Conservation (phyloP, 2,888 invertebrate species). For the Tiliacea aurago region DNA sequence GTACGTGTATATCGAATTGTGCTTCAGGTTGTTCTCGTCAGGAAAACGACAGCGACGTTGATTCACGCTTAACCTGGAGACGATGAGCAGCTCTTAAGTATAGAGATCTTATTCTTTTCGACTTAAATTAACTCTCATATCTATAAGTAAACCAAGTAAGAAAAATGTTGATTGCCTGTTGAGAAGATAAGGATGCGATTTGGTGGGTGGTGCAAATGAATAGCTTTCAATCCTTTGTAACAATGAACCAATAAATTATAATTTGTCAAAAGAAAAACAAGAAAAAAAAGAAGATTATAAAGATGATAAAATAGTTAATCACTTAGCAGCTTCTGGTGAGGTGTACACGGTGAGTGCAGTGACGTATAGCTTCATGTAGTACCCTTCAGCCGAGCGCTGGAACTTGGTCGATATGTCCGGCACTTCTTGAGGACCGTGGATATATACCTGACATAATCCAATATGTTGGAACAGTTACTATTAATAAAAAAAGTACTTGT, state of each 20-base stretch:
- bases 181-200: not conserved
- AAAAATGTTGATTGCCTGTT: not conserved
- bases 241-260: not conserved
- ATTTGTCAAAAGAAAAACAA: not conserved
- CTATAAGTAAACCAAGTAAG: not conserved
- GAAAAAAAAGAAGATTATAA: not conserved
- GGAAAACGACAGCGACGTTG: slow-evolving; percentile 93
- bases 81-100: not conserved
- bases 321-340: slow-evolving; percentile 90
- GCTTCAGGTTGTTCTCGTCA: slow-evolving; percentile 92
- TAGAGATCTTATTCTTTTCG: not conserved
- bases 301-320: slow-evolving; percentile 36
- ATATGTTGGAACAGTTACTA: not conserved
- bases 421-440: slow-evolving; percentile 93
- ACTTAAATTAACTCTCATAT: not conserved
- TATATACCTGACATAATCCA: slow-evolving; percentile 84
- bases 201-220: not conserved
- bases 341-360: slow-evolving; percentile 91
- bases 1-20: slow-evolving; percentile 93
- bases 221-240: not conserved
- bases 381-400: slow-evolving; percentile 87
- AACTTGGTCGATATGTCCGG: slow-evolving; percentile 92
- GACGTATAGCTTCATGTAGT: slow-evolving; percentile 91
- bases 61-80: slow-evolving; percentile 88
- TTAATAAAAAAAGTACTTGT: not conserved